Evolutionary conservation across 2,797 vertebrate species (phyloP).

Genomic region (Eremophila alpestris): DNA sequence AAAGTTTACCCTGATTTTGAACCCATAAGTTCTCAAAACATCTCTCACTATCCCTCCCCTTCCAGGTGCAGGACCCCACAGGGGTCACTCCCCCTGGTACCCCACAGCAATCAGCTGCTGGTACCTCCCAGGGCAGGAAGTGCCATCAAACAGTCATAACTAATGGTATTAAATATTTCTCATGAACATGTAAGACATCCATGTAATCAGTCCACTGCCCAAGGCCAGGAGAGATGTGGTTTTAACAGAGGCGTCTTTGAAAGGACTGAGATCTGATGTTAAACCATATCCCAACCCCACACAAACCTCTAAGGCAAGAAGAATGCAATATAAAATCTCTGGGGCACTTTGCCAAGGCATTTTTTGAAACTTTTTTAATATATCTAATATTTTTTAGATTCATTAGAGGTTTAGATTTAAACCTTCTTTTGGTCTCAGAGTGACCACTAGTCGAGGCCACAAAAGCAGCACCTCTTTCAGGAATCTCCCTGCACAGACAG

Average conservation of each 20-base stretch:
- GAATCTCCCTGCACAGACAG: background rate
- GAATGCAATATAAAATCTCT: background rate
- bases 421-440: background rate
- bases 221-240: background rate
- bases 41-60: background rate
- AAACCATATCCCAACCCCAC: background rate
- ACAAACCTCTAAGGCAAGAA: background rate
- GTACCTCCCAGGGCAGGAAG: background rate
- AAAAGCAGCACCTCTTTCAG: background rate
- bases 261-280: background rate
- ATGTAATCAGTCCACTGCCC: background rate
- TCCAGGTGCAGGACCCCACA: accelerated
- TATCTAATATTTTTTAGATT: background rate
- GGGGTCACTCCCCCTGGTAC: background rate
- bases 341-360: background rate
- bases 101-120: background rate
- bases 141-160: background rate
- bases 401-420: background rate
- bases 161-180: background rate
- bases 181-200: background rate
- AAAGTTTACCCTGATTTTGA: background rate
- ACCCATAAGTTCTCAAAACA: background rate
- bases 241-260: background rate
- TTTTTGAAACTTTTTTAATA: background rate
- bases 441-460: accelerated